Percentiles rank a stretch among this genome's conserved stretches.
Conservation (phyloP, 30 jellyfish, hydroid and myxozoan genomes). For the Hydractinia echinata region DNA sequence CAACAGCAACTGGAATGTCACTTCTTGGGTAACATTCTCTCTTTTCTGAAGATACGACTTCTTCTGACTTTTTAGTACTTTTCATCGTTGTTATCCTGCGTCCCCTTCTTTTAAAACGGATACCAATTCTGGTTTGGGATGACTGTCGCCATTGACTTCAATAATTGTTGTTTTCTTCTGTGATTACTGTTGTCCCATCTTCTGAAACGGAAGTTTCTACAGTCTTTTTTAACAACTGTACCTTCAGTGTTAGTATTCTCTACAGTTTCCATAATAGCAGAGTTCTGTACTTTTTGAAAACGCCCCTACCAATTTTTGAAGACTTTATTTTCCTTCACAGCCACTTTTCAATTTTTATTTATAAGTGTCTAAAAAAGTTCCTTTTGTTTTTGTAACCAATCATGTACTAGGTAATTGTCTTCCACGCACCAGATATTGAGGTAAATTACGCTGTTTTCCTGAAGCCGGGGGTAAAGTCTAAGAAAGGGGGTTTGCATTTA, state of each 20-base stretch:
- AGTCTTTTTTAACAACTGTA: neutral
- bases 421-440: too few relatives aligned
- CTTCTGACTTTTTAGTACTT: neutral
- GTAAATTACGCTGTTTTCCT: too few relatives aligned
- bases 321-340: too few relatives aligned
- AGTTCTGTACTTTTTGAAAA: too few relatives aligned
- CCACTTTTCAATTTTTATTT: too few relatives aligned
- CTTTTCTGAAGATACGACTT: neutral
- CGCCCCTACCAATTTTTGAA: too few relatives aligned
- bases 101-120: neutral
- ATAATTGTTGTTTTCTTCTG: constrained; percentile 6
- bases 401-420: too few relatives aligned
- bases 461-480: too few relatives aligned
- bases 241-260: constrained; percentile 4
- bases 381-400: too few relatives aligned
- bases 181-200: constrained; percentile 15
- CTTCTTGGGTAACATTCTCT: neutral
- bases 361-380: too few relatives aligned
- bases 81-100: neutral
- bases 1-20: neutral
- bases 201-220: constrained; percentile 6
- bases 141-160: neutral
- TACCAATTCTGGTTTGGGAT: neutral
- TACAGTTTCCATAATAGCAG: neutral
- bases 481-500: too few relatives aligned